Evolutionary conservation across 2,797 vertebrate species (phyloP), one percentile per base, ranked within the genome.

Genomic region (Antennarius maculatus): DNA sequence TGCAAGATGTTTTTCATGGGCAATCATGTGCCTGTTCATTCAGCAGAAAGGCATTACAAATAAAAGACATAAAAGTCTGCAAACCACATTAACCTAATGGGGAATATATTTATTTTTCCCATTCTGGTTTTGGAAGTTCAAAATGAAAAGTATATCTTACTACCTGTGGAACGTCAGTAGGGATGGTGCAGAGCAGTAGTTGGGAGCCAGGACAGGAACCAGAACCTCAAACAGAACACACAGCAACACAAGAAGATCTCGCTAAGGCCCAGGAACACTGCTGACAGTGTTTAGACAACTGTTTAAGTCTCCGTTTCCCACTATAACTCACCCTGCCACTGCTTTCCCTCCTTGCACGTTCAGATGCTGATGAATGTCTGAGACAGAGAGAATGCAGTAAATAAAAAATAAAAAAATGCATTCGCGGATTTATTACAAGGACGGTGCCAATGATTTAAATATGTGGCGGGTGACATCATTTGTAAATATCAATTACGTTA

Each of bases 261-360:
- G 73, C 69, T 28, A 61, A 54, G 82, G 81, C 55, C 65, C 88
- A 87, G 90, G 84, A 91, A 91, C 86, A 77, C 54, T 5, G 56
- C 85, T 88, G 91, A 92, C 91, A 92, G 78, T 92, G 89, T 94
- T 93, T 92, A 78, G 90, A 91, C 79, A 86, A 84, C 76, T 84
- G 75, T 80, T 86, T 79, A 86, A 89, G 76, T 80, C 74, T 76
- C 76, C 28, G 70, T 80, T 93, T 92, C 90, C 91, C 76, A 82
- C 80, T 81, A 74, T 92, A 88, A 91, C 69, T 91, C 91, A 87
- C 55, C 41, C 55, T 61, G 57, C 71, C 54, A 77, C 60, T 58
- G 69, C 61, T 15, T 67, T 56, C 61, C 57, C 63, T 76, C 61
- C 47, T 61, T 53, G 23, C 67, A 67, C 6, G 60, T 43, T 56